These are phyloP conservation scores for Tetheella fluctuosa DNA, from an alignment of 2,888 invertebrate species.

Conservation along the genomic window DNA sequence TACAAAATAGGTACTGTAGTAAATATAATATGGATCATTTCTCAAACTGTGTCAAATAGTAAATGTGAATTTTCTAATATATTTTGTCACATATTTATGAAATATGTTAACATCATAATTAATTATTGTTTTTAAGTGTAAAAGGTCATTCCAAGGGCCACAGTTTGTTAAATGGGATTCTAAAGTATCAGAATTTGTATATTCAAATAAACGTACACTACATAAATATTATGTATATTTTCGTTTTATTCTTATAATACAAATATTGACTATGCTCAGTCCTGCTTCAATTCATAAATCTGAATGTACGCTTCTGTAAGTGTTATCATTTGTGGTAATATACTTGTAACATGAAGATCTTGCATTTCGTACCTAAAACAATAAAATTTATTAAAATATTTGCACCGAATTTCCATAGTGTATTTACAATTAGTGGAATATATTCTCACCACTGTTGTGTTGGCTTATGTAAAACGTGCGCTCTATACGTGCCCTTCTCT, in stretches of 20 bases:
- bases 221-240: constrained; percentile 31
- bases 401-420: too few relatives aligned
- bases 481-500: constrained; percentile 96
- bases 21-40: constrained; percentile 39
- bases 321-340: constrained; percentile 99
- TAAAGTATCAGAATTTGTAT: constrained; percentile 65
- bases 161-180: constrained; percentile 58
- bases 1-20: constrained; percentile 22
- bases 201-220: constrained; percentile 68
- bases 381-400: not conserved
- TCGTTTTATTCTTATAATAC: constrained; percentile 43
- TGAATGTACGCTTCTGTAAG: constrained; percentile 99
- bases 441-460: constrained; percentile 89
- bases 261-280: constrained; percentile 45
- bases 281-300: constrained; percentile 86
- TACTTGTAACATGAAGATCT: constrained; percentile 99
- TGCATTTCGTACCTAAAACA: constrained; percentile 91
- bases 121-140: constrained; percentile 56
- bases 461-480: constrained; percentile 95
- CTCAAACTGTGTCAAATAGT: constrained; percentile 65
- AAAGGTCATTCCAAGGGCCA: constrained; percentile 62
- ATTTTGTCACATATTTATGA: constrained; percentile 53
- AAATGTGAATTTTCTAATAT: constrained; percentile 52
- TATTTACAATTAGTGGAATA: not conserved
- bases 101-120: constrained; percentile 44